Evolutionary conservation across 2,113 vertebrate species (phyloP).

Genomic region (Charadrius vociferus): DNA sequence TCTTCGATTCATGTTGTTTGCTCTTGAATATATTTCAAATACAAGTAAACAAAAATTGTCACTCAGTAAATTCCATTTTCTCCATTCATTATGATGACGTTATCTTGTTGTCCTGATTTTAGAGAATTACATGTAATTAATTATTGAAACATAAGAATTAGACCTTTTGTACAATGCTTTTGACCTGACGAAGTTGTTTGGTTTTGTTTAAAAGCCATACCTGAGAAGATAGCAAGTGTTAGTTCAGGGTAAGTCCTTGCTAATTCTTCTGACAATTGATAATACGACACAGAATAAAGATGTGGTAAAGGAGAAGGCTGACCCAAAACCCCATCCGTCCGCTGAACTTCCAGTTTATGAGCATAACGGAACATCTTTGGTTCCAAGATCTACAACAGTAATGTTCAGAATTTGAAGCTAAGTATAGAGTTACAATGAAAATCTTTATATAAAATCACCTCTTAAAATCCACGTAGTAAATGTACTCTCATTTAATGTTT

Average conservation of each 20-base stretch:
- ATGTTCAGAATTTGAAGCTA: neutral
- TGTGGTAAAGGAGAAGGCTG: constrained; percentile 92
- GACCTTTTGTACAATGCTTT: neutral
- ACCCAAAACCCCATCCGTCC: constrained; percentile 88
- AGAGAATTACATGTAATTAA: neutral
- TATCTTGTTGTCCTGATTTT: neutral
- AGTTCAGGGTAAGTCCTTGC: constrained; percentile 96
- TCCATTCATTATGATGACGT: neutral
- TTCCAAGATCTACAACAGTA: constrained; percentile 87
- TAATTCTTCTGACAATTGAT: constrained; percentile 95
- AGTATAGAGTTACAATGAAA: neutral
- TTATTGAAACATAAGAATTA: neutral
- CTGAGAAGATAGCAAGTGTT: constrained; percentile 96
- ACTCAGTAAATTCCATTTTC: neutral
- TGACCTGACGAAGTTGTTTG: neutral
- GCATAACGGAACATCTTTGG: constrained; percentile 98
- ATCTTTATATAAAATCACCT: neutral
- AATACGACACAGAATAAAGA: constrained; percentile 95
- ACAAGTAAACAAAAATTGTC: neutral
- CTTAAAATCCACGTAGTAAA: neutral
- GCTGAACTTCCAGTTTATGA: constrained; percentile 95
- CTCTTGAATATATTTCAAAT: neutral
- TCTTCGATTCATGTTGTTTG: neutral
- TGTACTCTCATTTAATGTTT: neutral
- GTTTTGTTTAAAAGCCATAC: constrained; percentile 66